Evolutionary conservation across 2,888 invertebrate species (phyloP), one percentile per base, ranked within the genome.

Genomic region (Liopterus haemorrhoidalis): DNA sequence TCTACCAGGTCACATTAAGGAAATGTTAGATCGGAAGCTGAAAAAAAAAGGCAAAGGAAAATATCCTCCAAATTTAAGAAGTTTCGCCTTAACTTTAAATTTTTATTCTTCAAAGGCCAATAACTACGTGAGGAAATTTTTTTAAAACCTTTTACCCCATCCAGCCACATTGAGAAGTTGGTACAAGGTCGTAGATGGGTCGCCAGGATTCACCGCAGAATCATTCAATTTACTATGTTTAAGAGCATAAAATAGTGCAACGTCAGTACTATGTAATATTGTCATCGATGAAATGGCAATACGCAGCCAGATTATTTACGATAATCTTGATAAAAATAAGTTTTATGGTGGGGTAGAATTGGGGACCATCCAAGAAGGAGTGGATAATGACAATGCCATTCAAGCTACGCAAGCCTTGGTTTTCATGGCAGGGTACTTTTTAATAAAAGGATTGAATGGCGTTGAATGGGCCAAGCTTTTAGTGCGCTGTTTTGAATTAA

Each of bases 361-460:
- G 5, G 31, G 31, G n/a, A n/a, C n/a, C 3, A 18, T 31, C 18
- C 16, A 31, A 31, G 14, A 16, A n/a, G 31, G 9, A 6, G 9
- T 3, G 3, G 14, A 31, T 12, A 12, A 14, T 14, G 31, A 31
- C 3, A 31, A 31, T 31, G 31, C 18, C 9, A 18, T 20, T 16
- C 11, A 19, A 6, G 32, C 32, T n/a, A 2, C n/a, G 16, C 18
- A 32, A 4, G 32, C 14, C 2, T 11, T 32, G 4, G 32, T 32
- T 32, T 32, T 32, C 20, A 32, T 32, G 32, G 32, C 32, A 16
- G 33, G 33, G 6, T 33, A 33, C 20, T 33, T 33, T 33, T 33
- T 33, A 33, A 33, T 33, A 9, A 33, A 33, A 33, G 5, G 19
- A 18, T 16, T 33, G 11, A 16, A 9, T 9, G 16, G 16, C 9